Evolutionary conservation across 2,888 invertebrate genomes (phyloP).

Genomic region (Scaptomyza reducta): DNA sequence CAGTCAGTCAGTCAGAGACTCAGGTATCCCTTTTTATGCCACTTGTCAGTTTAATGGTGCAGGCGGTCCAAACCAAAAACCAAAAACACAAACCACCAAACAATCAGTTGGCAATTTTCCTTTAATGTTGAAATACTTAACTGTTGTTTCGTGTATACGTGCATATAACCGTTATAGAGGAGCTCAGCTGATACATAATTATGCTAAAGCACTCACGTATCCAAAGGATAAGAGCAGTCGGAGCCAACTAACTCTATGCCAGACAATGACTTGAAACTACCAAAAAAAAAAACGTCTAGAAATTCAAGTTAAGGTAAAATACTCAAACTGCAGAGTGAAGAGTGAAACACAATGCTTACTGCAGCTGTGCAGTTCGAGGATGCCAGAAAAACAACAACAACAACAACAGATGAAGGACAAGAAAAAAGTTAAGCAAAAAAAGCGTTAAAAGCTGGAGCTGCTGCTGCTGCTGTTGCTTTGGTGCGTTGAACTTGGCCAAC

Average conservation of each 20-base stretch:
- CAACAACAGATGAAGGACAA: conserved; percentile 33
- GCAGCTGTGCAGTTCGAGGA: conserved; percentile 7
- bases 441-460: conserved; percentile 11
- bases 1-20: conserved; percentile 41
- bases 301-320: conserved; percentile 59
- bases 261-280: conserved; percentile 56
- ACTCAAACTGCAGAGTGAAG: conserved; percentile 18
- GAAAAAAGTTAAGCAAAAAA: conserved; percentile 51
- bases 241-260: conserved; percentile 9
- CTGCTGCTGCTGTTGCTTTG: conserved; percentile 21
- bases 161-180: conserved; percentile 63
- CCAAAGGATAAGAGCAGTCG: conserved; percentile 56
- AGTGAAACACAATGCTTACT: conserved; percentile 18
- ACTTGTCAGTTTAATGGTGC: conserved; percentile 55
- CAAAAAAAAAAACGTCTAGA: conserved; percentile 42
- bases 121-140: conserved; percentile 71
- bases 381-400: conserved; percentile 16
- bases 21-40: neutral
- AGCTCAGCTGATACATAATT: conserved; percentile 61
- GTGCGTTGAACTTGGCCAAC: conserved; percentile 54
- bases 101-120: conserved; percentile 65
- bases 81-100: conserved; percentile 57
- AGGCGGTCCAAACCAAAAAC: conserved; percentile 20
- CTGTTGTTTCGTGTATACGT: conserved; percentile 70
- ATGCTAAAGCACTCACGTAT: conserved; percentile 69